Evolutionary conservation across 2,888 invertebrate species (phyloP).

Genomic region (Mythimna lalbum): DNA sequence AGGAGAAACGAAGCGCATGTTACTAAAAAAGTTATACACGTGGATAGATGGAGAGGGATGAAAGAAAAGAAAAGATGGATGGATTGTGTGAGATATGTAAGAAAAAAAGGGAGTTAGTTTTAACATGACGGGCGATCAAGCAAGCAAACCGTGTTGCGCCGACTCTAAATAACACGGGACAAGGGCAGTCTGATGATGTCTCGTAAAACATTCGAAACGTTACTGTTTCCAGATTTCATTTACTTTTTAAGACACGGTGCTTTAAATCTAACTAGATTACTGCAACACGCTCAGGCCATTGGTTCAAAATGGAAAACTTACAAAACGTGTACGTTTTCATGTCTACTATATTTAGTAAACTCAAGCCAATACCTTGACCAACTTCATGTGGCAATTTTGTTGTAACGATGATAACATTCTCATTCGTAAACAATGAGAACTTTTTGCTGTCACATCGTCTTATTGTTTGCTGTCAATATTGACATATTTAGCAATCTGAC

Average conservation of each 20-base stretch:
- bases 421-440: slow-evolving; percentile 70
- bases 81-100: no score
- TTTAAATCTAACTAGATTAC: slow-evolving; percentile 29
- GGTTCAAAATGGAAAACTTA: slow-evolving; percentile 47
- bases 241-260: slow-evolving; percentile 26
- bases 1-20: no score
- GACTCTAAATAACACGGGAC: no score
- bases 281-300: slow-evolving; percentile 27
- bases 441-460: slow-evolving; percentile 69
- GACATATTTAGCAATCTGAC: slow-evolving; percentile 59
- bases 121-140: no score
- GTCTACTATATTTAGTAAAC: slow-evolving; percentile 33
- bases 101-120: no score
- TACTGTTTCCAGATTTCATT: slow-evolving; percentile 13
- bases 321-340: slow-evolving; percentile 45
- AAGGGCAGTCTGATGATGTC: no score
- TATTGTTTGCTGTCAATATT: slow-evolving; percentile 67
- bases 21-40: no score
- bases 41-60: no score
- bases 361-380: slow-evolving; percentile 71
- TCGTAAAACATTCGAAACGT: neutral
- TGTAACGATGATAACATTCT: slow-evolving; percentile 64
- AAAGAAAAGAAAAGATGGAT: no score
- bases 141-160: no score
- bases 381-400: slow-evolving; percentile 67